Base-by-base conservation (phyloP, 2,797 vertebrate genomes). In the Buceros bicornis region DNA sequence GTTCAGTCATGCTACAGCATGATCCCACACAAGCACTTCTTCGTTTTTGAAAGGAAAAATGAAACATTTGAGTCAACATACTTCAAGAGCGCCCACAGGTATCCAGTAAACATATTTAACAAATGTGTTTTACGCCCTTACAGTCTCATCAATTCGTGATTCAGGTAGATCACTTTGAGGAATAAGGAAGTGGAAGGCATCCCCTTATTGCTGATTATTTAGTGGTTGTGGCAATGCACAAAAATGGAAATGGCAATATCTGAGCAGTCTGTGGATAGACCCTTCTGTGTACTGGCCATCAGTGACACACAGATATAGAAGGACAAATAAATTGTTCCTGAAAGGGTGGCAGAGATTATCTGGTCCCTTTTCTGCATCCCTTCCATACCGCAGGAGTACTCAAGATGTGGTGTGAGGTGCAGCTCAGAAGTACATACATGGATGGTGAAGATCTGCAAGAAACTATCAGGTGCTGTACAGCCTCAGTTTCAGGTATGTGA, bases 361-460 rank as follows among this genome's bases (percentile, higher is more conserved):
- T 45, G 28, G 45, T 61, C 10, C 8, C 0, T 86, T 28, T 78
- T 56, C 17, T 74, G 6, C 33, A 56, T 71, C 25, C 12, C 6
- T 78, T 82, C 33, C 16, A 7, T 10, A 13, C 13, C 18, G 6
- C 29, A 47, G 24, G 48, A 40, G 15, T 57, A 7, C 29, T 70
- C 14, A 28, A 13, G n/a, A 20, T 20, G 19, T 17, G n/a, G 17
- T 20, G 19, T 17, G 40, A 51, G 28, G 31, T 45, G 14, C 19
- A 62, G 13, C 6, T 62, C 7, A 1, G 4, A 85, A 35, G 7
- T 4, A 8, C 4, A n/a, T 18, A 15, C 6, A 13, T 0, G 0
- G 42, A 29, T n/a, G 5, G 1, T 4, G 11, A 57, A 58, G 17
- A 58, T 10, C 8, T 73, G 15, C 28, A 89, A 21, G 29, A 81